Percentiles rank a stretch among this genome's conserved stretches.
These are phyloP conservation scores for Distichodus sexfasciatus DNA, from an alignment of 2,797 vertebrate genomes.

Conservation along the genomic window DNA sequence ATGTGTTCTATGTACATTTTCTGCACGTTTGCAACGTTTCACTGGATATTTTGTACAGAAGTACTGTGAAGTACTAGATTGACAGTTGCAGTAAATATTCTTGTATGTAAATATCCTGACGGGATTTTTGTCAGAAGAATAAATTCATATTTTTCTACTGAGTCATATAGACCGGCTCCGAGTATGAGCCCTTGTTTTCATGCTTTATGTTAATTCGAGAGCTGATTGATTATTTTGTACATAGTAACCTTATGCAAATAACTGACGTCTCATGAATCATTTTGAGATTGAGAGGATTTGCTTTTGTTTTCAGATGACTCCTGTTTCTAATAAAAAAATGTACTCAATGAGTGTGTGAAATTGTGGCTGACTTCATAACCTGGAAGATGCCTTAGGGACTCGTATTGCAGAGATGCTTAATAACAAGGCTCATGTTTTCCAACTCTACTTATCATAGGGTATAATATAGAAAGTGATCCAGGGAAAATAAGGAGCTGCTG, in stretches of 20 bases:
- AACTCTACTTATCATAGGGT: too few species aligned
- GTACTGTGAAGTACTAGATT: conserved; percentile 39
- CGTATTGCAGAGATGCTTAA: neutral
- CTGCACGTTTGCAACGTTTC: conserved; percentile 60
- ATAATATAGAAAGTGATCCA: too few species aligned
- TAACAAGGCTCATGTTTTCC: too few species aligned
- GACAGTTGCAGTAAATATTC: conserved; percentile 73
- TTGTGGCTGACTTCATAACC: conserved; percentile 8
- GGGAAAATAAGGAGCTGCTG: too few species aligned
- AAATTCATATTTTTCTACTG: conserved; percentile 70
- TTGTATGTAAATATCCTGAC: conserved; percentile 77
- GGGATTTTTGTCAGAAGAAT: conserved; percentile 56
- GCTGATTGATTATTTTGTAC: conserved; percentile 69
- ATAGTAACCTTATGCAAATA: conserved; percentile 56
- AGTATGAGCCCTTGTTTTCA: conserved; percentile 59
- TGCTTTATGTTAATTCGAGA: conserved; percentile 56
- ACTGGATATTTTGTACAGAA: conserved; percentile 63
- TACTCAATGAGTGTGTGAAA: conserved; percentile 30
- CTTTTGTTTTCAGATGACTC: conserved; percentile 58
- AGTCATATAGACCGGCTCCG: conserved; percentile 63
- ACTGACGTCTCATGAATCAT: conserved; percentile 65
- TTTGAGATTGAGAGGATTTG: conserved; percentile 60
- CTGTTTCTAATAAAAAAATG: conserved; percentile 73
- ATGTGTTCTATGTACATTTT: conserved; percentile 48
- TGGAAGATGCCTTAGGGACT: neutral